Evolutionary conservation across 2,797 vertebrate genomes (phyloP), one percentile per base, ranked within the genome.

Genomic region (Odontamblyopus rebecca): DNA sequence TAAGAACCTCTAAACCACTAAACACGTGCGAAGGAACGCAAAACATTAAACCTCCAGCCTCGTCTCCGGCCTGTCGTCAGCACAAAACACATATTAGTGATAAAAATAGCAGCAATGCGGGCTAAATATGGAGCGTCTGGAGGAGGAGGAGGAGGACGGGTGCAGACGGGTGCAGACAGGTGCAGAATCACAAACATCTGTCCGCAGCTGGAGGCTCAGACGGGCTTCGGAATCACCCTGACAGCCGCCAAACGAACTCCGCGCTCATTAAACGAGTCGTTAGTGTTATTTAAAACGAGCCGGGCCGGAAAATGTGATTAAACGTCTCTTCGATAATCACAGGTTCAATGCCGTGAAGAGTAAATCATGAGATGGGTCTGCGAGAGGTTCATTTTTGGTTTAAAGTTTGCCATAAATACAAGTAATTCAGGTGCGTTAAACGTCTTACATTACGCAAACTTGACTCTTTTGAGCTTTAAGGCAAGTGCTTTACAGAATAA

Each of bases 51-150:
- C 29, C 15, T 29, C 6, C 18, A 11, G 12, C 61, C 3, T 1
- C 7, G 27, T n/a, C 44, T 27, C 23, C 12, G 0, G 41, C n/a
- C 23, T 26, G n/a, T 44, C 38, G 30, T 62, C 61, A 62, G 59
- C 1, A 61, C 29, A 30, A 8, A 4, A 7, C 44, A 48, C 44
- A 11, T 7, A 35, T 62, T 44, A 13, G 1, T 51, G 64, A 66
- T 51, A 66, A 66, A 66, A 66, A 66, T 66, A 66, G 64, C 26
- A 27, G 44, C 26, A 8, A 1, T 15, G 7, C 5, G 13, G 26
- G 19, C 64, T 66, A 66, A 50, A 50, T 66, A 66, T 66, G 64
- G 64, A 50, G 23, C 9, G 63, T 66, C 41, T 66, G 63, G 38
- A 29, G 26, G 35, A 44, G 23, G 26, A 27, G 26, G 4, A 27